phyloP scores from a whole-genome alignment of 2,113 vertebrate genomes.

The Chunga burmeisteri region DNA sequence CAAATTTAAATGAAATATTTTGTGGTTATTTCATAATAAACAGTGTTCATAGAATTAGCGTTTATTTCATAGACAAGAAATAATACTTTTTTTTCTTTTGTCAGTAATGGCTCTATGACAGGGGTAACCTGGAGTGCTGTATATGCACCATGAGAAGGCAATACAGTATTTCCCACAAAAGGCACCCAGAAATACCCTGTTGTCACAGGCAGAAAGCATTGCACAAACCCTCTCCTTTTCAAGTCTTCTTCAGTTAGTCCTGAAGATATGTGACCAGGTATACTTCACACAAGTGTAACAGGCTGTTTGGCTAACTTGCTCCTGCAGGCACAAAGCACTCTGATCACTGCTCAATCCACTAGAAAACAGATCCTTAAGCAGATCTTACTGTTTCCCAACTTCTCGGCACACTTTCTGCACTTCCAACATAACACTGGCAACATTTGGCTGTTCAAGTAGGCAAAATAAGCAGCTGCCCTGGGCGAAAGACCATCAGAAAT shows the following conservation, averaged over 20 bases:
- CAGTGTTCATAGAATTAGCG: background rate
- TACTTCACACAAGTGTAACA: background rate
- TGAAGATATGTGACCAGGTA: background rate
- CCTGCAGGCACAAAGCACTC: background rate
- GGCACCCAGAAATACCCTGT: background rate
- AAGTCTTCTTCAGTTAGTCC: background rate
- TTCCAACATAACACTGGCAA: background rate
- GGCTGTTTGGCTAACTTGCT: background rate
- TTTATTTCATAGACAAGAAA: background rate
- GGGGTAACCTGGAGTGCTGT: background rate
- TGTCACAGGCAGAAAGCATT: background rate
- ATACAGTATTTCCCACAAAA: background rate
- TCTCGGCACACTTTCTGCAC: background rate
- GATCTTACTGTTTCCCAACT: too few relatives aligned
- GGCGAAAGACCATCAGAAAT: background rate
- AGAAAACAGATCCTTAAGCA: background rate
- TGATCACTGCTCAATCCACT: background rate
- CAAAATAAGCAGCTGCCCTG: background rate
- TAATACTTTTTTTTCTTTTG: background rate
- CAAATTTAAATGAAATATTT: background rate
- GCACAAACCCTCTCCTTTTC: background rate
- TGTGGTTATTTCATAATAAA: background rate
- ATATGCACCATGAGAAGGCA: background rate
- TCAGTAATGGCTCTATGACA: background rate
- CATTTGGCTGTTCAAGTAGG: background rate